Conservation (phyloP, 1,140 invertebrate species). For the Sycophila sp. region DNA sequence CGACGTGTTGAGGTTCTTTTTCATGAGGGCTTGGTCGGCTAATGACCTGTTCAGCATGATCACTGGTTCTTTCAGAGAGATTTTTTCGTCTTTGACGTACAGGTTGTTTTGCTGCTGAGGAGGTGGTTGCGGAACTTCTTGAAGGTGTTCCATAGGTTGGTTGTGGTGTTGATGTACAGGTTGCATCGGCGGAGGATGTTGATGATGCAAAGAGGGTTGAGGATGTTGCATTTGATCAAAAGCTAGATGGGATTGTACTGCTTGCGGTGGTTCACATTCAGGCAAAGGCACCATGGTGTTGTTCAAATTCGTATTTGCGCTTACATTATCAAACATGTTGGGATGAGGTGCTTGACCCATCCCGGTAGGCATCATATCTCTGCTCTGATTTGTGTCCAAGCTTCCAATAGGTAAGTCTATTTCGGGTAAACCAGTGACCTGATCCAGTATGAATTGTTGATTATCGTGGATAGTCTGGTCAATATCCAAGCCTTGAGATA, state of each 20-base stretch:
- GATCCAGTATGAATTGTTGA: slow-evolving; percentile 58
- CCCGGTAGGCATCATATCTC: neutral
- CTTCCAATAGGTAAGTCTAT: slow-evolving; percentile 54
- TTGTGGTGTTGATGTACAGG: slow-evolving; percentile 3
- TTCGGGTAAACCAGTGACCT: slow-evolving; percentile 55
- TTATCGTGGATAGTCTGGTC: slow-evolving; percentile 50
- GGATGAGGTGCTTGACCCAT: slow-evolving; percentile 22
- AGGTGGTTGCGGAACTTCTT: slow-evolving; percentile 13
- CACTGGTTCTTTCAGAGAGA: slow-evolving; percentile 61
- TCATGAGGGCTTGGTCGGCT: slow-evolving; percentile 73
- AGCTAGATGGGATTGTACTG: slow-evolving; percentile 8
- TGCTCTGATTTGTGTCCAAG: slow-evolving; percentile 27
- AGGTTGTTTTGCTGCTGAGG: slow-evolving; percentile 51
- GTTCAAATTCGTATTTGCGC: slow-evolving; percentile 41
- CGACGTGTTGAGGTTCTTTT: slow-evolving; percentile 71
- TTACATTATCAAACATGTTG: slow-evolving; percentile 21
- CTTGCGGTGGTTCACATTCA: slow-evolving; percentile 46
- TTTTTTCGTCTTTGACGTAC: slow-evolving; percentile 46
- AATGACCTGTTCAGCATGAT: slow-evolving; percentile 72
- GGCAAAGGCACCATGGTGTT: slow-evolving; percentile 39
- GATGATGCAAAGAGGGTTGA: slow-evolving; percentile 25
- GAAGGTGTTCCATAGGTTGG: neutral
- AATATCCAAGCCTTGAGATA: slow-evolving; percentile 51
- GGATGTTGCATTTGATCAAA: slow-evolving; percentile 4
- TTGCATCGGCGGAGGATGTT: slow-evolving; percentile 26